Evolutionary conservation across 2,113 vertebrate species (phyloP).

Genomic region (Aythya baeri): DNA sequence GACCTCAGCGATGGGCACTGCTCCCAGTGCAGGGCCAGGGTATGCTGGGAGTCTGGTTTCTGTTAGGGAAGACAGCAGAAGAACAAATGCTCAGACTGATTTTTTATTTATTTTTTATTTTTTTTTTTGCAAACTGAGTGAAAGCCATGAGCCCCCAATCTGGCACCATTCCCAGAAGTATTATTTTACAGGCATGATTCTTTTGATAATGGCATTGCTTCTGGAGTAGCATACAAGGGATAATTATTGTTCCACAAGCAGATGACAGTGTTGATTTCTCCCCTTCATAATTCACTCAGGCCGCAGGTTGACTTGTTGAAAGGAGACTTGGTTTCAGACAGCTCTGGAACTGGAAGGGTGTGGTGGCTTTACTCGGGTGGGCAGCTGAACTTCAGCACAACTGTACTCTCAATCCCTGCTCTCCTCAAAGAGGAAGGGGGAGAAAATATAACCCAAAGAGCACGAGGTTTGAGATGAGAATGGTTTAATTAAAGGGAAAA

Average conservation of each 20-base stretch:
- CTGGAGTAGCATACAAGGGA: not conserved
- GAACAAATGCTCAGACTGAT: not conserved
- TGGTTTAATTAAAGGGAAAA: too few species aligned
- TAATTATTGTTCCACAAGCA: conserved; percentile 44
- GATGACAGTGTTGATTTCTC: conserved; percentile 30
- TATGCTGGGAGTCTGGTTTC: fast-evolving
- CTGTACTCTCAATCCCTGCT: too few species aligned
- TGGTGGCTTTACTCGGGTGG: too few species aligned
- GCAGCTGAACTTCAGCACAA: too few species aligned
- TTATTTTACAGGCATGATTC: conserved; percentile 38
- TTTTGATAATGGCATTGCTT: not conserved
- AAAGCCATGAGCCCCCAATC: not conserved
- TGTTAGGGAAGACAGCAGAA: not conserved
- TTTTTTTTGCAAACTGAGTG: not conserved
- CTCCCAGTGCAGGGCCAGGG: fast-evolving
- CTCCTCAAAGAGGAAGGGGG: too few species aligned
- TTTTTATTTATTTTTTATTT: not conserved
- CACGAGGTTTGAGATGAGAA: too few species aligned
- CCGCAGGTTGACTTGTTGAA: not conserved
- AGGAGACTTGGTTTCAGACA: not conserved
- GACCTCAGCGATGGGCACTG: not conserved
- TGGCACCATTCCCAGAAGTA: conserved; percentile 47
- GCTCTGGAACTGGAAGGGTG: not conserved
- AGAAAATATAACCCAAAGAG: too few species aligned
- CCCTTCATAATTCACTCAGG: not conserved